These are phyloP conservation scores for Ptilonorhynchus violaceus DNA, from an alignment of 2,113 vertebrate species.

Conservation along the genomic window DNA sequence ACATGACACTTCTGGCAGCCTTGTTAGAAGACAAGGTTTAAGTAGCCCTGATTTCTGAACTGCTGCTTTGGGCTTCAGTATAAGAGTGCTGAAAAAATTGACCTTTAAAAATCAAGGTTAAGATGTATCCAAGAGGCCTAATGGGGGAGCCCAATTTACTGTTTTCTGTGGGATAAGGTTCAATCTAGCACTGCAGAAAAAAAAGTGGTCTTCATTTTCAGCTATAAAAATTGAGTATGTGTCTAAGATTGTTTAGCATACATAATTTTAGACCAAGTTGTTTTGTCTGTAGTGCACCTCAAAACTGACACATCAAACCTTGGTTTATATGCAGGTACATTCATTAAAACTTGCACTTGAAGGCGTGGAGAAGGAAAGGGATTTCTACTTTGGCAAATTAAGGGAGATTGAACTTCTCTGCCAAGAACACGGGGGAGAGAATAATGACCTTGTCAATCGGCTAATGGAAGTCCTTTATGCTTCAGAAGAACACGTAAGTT, in stretches of 20 bases:
- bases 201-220: neutral
- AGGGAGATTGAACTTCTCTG: conserved; percentile 96
- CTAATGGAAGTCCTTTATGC: conserved; percentile 97
- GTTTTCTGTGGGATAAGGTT: neutral
- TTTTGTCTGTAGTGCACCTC: neutral
- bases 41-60: neutral
- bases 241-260: neutral
- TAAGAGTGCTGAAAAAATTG: neutral
- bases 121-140: neutral
- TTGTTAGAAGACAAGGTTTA: neutral
- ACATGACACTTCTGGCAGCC: neutral
- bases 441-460: conserved; percentile 87
- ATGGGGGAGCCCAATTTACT: neutral
- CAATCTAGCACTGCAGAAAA: neutral
- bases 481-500: conserved; percentile 90
- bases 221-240: neutral
- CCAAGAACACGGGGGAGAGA: conserved; percentile 93
- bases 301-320: neutral
- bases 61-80: neutral
- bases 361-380: conserved; percentile 96
- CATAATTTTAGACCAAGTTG: neutral
- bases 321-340: conserved; percentile 80
- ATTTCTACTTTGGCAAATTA: conserved; percentile 98
- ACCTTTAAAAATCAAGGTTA: neutral
- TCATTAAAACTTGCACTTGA: conserved; percentile 95